Conservation (phyloP, 2,797 vertebrate genomes). For the Oceanodroma leucorhoa region DNA sequence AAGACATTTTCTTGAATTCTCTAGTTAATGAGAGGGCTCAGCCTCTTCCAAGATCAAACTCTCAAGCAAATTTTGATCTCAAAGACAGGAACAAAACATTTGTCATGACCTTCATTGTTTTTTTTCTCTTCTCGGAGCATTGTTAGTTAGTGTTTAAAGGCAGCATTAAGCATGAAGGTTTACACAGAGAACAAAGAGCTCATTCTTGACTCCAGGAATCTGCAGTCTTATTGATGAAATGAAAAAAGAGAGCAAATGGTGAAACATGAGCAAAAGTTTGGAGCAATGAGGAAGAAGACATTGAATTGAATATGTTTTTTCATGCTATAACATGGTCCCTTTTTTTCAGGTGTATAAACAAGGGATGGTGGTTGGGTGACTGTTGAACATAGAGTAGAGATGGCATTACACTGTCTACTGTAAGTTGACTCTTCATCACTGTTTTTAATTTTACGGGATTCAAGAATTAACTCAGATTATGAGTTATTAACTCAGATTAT, state of each 20-base stretch:
- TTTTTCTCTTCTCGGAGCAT: not conserved
- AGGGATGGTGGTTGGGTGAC: not conserved
- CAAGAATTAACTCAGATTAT: not conserved
- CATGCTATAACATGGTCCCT: accelerated
- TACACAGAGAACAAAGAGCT: not conserved
- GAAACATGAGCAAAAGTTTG: not conserved
- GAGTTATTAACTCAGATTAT: not conserved
- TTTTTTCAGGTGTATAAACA: not conserved
- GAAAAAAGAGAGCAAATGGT: not conserved
- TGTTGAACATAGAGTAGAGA: not conserved
- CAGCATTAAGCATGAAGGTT: not conserved
- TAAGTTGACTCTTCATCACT: not conserved
- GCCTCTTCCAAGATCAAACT: not conserved
- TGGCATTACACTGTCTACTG: not conserved
- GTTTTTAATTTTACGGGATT: not conserved
- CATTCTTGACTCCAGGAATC: not conserved
- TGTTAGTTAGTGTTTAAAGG: not conserved
- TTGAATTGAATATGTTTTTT: not conserved
- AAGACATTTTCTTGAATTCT: not conserved
- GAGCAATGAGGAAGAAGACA: not conserved
- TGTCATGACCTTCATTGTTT: not conserved
- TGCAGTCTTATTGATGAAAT: not conserved
- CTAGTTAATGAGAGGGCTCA: not conserved
- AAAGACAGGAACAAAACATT: not conserved
- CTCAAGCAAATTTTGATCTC: not conserved